phyloP scores from a whole-genome alignment of 1,140 invertebrate species.

The Eupristina koningsbergeri region DNA sequence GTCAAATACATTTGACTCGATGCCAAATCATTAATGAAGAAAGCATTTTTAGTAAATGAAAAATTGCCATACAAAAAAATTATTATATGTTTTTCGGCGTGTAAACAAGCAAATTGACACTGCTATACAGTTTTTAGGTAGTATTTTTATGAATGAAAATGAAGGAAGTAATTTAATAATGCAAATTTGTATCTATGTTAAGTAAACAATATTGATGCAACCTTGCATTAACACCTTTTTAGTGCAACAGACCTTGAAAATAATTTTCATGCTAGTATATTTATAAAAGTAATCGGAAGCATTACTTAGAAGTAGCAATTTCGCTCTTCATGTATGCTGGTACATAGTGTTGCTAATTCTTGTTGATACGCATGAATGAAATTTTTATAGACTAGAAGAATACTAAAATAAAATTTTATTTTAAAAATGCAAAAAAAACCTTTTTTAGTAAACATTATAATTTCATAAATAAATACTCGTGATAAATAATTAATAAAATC shows the following conservation, averaged over 20 bases:
- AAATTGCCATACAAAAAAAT: background rate
- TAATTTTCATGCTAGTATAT: conserved; percentile 30
- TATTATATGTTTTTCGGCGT: too few species aligned
- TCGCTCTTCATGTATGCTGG: conserved; percentile 33
- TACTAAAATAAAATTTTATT: too few species aligned
- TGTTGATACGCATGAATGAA: conserved; percentile 10
- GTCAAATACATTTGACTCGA: background rate
- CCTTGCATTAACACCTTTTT: conserved; percentile 13
- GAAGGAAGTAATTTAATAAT: background rate
- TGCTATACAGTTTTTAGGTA: too few species aligned
- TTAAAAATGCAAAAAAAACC: too few species aligned
- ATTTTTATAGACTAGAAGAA: conserved; percentile 35
- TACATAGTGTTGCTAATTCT: conserved; percentile 4
- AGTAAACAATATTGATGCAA: conserved; percentile 22
- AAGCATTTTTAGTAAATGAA: background rate
- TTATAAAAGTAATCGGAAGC: conserved; percentile 44
- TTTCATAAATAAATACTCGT: too few species aligned
- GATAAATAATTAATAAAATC: too few species aligned
- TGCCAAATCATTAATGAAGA: conserved; percentile 30
- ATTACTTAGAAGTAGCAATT: conserved; percentile 50
- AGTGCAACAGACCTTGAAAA: conserved; percentile 42
- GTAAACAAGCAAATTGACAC: too few species aligned
- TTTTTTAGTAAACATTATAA: too few species aligned
- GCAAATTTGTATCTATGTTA: conserved; percentile 52
- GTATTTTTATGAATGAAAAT: background rate